Conservation (phyloP, 2,888 invertebrate species). For the Pyrocoelia pectoralis region DNA sequence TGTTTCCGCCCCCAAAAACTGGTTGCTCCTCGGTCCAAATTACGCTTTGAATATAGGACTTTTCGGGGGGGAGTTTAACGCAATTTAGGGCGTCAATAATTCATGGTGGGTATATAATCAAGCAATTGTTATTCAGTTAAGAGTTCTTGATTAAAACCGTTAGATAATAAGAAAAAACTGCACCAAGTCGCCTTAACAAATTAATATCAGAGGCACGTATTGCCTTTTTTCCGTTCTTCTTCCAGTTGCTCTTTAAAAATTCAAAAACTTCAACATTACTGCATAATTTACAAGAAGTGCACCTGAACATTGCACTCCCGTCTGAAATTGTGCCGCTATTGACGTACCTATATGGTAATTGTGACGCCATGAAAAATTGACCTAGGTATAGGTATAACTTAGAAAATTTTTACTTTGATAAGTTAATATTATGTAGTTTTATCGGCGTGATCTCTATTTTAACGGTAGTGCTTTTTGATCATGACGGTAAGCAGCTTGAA, state of each 20-base stretch:
- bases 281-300: slow-evolving; percentile 26
- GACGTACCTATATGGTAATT: too few relatives aligned
- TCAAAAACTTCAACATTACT: slow-evolving; percentile 30
- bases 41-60: neutral
- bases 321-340: neutral
- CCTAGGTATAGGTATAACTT: neutral
- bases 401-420: neutral
- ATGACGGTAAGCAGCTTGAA: slow-evolving; percentile 13
- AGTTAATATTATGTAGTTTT: neutral
- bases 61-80: neutral
- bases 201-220: slow-evolving; percentile 25
- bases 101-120: neutral
- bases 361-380: neutral
- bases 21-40: neutral
- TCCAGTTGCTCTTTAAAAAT: slow-evolving; percentile 31
- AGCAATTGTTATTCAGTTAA: neutral
- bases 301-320: slow-evolving; percentile 18
- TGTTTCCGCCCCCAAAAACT: slow-evolving; percentile 11
- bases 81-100: neutral
- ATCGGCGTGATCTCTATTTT: slow-evolving; percentile 7
- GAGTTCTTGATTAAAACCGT: slow-evolving; percentile 14
- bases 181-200: slow-evolving; percentile 17
- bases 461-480: slow-evolving; percentile 18
- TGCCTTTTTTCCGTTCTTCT: slow-evolving; percentile 24
- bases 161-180: slow-evolving; percentile 20